These are phyloP conservation scores for Asarcornis scutulata DNA, from an alignment of 2,113 vertebrate species.

Conservation along the genomic window DNA sequence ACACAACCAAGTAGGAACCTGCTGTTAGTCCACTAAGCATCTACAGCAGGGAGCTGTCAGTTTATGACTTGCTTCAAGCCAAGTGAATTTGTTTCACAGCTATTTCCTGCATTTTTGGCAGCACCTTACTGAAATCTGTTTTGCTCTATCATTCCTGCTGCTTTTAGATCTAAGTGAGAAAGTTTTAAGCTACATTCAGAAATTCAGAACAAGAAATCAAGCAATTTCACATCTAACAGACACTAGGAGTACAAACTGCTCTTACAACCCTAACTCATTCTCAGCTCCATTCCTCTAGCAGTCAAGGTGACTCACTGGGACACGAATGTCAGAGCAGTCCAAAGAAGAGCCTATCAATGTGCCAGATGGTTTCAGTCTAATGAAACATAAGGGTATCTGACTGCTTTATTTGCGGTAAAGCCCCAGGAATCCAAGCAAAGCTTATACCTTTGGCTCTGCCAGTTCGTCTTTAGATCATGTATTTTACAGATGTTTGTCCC, in stretches of 20 bases:
- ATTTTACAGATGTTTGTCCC: background rate
- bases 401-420: background rate
- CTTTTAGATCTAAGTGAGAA: background rate
- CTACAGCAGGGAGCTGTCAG: conserved; percentile 61
- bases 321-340: background rate
- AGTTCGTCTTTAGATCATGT: background rate
- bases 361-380: background rate
- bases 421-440: background rate
- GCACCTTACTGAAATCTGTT: conserved; percentile 34
- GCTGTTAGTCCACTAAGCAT: conserved; percentile 47
- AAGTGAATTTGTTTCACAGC: conserved; percentile 65
- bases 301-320: background rate
- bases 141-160: background rate
- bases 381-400: background rate
- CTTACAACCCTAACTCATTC: background rate
- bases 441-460: fast-evolving
- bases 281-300: background rate
- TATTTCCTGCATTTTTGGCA: conserved; percentile 32
- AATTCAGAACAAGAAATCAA: conserved; percentile 6
- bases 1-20: conserved; percentile 43
- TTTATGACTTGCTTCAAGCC: conserved; percentile 13
- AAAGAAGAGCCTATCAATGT: fast-evolving
- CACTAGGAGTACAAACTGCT: background rate
- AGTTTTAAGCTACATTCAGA: conserved; percentile 26
- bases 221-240: background rate